Percentiles rank a stretch among this genome's conserved stretches.
phyloP scores from a whole-genome alignment of 2,113 vertebrate species.

The Garra rufa region DNA sequence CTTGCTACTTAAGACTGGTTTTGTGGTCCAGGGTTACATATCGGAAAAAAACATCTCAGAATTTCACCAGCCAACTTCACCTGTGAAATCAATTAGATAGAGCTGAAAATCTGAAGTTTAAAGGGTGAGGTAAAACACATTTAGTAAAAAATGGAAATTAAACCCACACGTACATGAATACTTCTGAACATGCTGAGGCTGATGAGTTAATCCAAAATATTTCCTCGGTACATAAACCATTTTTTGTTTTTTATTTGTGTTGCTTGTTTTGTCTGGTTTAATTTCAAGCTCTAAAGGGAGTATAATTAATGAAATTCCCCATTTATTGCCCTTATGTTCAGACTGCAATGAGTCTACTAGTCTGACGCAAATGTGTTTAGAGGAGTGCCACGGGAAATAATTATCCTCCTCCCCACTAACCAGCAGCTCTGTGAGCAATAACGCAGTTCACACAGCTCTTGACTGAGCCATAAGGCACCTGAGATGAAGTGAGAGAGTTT shows the following conservation, averaged over 20 bases:
- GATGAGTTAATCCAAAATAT: neutral
- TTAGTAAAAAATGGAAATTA: neutral
- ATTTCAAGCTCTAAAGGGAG: neutral
- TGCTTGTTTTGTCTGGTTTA: neutral
- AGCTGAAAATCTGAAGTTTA: neutral
- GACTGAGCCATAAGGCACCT: neutral
- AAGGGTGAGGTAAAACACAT: neutral
- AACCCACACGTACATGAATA: neutral
- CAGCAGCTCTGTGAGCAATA: conserved; percentile 19
- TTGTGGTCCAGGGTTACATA: too few species aligned
- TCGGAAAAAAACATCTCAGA: neutral
- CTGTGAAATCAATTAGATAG: neutral
- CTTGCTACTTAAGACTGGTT: too few species aligned
- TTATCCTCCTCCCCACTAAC: conserved; percentile 12
- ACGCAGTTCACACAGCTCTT: conserved; percentile 19
- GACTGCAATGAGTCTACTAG: conserved; percentile 21
- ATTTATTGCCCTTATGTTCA: neutral
- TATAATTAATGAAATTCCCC: neutral
- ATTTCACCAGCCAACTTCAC: neutral
- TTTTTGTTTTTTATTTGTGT: neutral
- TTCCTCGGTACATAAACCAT: neutral
- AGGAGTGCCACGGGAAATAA: conserved; percentile 39
- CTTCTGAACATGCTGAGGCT: neutral
- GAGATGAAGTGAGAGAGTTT: neutral
- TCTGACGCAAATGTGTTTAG: conserved; percentile 31